Evolutionary conservation across 2,113 vertebrate genomes (phyloP).

Genomic region (Eleginops maclovinus): DNA sequence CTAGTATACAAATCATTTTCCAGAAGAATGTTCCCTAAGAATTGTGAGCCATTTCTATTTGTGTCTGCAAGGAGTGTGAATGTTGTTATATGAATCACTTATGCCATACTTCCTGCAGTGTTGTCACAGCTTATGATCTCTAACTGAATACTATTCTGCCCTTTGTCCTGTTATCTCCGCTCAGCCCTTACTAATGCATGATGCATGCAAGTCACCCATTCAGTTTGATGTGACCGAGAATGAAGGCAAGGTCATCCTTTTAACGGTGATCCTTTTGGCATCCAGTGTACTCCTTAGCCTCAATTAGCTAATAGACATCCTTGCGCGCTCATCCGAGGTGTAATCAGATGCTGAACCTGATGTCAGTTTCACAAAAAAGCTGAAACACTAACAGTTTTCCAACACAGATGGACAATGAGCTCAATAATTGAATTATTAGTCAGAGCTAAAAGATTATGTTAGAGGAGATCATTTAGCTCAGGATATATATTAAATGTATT

Average conservation of each 20-base stretch:
- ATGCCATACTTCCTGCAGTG: not conserved
- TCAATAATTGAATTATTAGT: not conserved
- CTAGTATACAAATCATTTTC: too few species aligned
- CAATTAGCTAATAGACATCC: constrained; percentile 46
- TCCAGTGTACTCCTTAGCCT: not conserved
- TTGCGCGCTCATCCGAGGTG: not conserved
- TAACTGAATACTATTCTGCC: not conserved
- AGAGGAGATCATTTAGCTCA: not conserved
- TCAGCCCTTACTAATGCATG: not conserved
- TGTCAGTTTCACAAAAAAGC: constrained; percentile 1
- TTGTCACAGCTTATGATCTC: not conserved
- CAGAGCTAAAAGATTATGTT: not conserved
- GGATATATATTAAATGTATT: not conserved
- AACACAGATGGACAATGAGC: not conserved
- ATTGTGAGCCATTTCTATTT: too few species aligned
- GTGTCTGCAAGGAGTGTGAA: too few species aligned
- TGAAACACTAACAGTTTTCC: not conserved
- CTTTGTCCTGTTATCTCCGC: not conserved
- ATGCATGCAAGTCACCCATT: constrained; percentile 15
- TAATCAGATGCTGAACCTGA: constrained; percentile 31
- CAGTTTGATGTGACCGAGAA: not conserved
- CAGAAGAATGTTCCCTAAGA: too few species aligned
- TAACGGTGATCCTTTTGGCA: not conserved
- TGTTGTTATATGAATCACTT: not conserved
- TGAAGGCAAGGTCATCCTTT: not conserved